Base-by-base conservation (phyloP, 2,797 vertebrate genomes). In the Peromyscus melanophrys region DNA sequence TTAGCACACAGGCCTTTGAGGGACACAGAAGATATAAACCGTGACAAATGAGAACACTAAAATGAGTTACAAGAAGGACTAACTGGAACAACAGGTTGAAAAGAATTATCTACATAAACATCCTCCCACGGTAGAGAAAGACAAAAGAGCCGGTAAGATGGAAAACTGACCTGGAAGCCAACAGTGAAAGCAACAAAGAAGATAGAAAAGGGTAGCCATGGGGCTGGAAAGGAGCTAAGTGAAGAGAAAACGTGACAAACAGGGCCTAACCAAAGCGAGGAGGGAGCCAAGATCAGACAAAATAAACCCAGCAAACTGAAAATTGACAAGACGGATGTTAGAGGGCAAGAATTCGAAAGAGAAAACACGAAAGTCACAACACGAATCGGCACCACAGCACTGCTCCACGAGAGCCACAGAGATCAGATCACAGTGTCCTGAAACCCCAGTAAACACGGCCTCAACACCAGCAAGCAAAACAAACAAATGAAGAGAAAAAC, bases 381-480 rank as follows among this genome's bases (percentile, higher is more conserved):
- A 37, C 4, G 34, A n/a, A 21, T 46, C 16, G 4, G 46, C 67
- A 57, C 67, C 25, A 29, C 85, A 19, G 25, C 10, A 27, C 43
- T 5, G 23, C 31, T 78, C 31, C 75, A 69, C 1, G 31, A 88
- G 43, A 69, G 63, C 83, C 83, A 25, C 83, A 69, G 83, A 52
- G 65, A n/a, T 37, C 12, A n/a, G 65, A n/a, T 27, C 12, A 12
- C 31, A 69, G 43, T 52, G 83, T 86, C 83, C 43, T 0, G 7
- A 69, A 67, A 69, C 21, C 59, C 29, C 2, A 57, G 55, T 89
- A 90, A 92, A 88, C 46, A 88, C 3, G 49, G n/a, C 52, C 94
- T 67, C 75, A 25, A 90, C 77, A 76, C 88, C 71, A 73, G 75
- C 78, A 43, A 96, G 93, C 12, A 82, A 89, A 93, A 94, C 93